A percentile compares a stretch with the other conserved stretches of the same genome.
Evolutionary conservation across 2,888 invertebrate species (phyloP).

Genomic region (Dicyrtoma fusca): DNA sequence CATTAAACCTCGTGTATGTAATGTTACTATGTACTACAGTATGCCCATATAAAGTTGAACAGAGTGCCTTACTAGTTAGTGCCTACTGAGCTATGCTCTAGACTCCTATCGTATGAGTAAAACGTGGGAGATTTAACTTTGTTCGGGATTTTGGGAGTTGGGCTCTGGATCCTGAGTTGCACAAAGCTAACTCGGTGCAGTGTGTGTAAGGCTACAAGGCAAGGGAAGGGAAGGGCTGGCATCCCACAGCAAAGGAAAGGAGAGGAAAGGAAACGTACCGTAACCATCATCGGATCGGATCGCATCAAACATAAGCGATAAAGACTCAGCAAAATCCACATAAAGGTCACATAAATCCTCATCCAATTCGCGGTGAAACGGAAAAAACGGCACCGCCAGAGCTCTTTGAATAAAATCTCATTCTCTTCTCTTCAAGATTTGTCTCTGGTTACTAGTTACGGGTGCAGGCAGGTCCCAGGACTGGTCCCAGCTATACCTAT

Average conservation of each 20-base stretch:
- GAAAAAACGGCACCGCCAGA: conserved; percentile 21
- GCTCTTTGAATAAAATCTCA: conserved; percentile 31
- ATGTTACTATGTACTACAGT: too few species aligned
- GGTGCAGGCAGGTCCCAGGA: background rate
- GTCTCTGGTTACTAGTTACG: conserved; percentile 4
- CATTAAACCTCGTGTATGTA: too few species aligned
- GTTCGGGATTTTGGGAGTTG: too few species aligned
- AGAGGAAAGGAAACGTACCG: background rate
- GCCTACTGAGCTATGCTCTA: too few species aligned
- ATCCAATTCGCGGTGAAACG: conserved; percentile 33
- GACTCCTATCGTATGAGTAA: too few species aligned
- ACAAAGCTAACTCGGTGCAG: too few species aligned
- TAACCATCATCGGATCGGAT: conserved; percentile 31
- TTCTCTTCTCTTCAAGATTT: conserved; percentile 28
- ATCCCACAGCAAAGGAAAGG: background rate
- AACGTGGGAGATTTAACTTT: too few species aligned
- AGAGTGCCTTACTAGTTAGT: too few species aligned
- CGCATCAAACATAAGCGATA: conserved; percentile 33
- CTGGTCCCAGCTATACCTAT: too few species aligned
- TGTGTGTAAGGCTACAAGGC: too few species aligned
- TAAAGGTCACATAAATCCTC: conserved; percentile 40
- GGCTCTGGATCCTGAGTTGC: too few species aligned
- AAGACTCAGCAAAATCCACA: conserved; percentile 33
- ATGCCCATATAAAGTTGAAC: too few species aligned
- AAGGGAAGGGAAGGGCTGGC: background rate